phyloP scores from a whole-genome alignment of 2,797 vertebrate species.

The Notamacropus eugenii region DNA sequence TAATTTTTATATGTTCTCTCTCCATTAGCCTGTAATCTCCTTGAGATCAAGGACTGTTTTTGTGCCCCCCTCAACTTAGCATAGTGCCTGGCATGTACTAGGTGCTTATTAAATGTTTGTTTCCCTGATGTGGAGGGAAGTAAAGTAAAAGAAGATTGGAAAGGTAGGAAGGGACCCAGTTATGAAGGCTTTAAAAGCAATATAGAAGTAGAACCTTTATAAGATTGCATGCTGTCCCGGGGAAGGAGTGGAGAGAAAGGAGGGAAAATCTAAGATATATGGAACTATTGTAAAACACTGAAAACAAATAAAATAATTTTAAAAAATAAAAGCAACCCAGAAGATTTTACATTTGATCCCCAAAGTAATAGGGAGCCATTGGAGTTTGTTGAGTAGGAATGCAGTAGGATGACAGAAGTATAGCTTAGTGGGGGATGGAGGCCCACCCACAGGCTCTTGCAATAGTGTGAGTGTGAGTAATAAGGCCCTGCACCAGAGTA shows the following conservation, averaged over 20 bases:
- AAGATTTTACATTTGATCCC: background rate
- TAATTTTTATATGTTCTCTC: too few species aligned
- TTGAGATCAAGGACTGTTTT: background rate
- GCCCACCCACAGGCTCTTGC: too few species aligned
- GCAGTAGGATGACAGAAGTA: background rate
- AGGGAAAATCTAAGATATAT: too few species aligned
- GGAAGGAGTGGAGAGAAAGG: too few species aligned
- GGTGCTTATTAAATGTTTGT: background rate
- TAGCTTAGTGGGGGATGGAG: background rate
- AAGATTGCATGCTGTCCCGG: too few species aligned
- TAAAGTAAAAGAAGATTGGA: background rate
- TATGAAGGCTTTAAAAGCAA: background rate
- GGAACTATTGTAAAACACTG: too few species aligned
- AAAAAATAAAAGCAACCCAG: background rate
- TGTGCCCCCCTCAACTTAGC: background rate
- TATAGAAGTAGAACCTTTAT: background rate
- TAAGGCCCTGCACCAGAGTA: background rate
- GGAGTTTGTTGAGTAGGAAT: background rate
- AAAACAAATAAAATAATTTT: too few species aligned
- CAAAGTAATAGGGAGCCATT: background rate
- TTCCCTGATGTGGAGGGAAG: background rate
- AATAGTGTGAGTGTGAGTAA: background rate
- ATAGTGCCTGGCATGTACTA: background rate
- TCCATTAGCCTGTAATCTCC: background rate
- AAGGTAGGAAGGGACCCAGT: background rate